Percentiles rank a stretch among this genome's conserved stretches.
phyloP scores from a whole-genome alignment of 2,113 vertebrate genomes.

The Indicator maculatus region DNA sequence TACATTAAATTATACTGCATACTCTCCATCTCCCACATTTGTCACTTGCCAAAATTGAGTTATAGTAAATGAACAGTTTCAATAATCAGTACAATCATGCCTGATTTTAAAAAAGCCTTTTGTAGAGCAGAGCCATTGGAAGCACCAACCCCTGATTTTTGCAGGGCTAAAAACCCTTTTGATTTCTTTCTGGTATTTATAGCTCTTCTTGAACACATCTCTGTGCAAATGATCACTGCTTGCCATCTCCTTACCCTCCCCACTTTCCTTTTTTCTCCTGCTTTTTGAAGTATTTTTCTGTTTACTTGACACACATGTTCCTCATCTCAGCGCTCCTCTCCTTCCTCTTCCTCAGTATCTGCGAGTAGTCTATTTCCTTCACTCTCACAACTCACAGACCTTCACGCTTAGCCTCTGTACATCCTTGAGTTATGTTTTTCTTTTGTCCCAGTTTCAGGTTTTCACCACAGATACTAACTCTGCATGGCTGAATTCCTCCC shows the following conservation, averaged over 20 bases:
- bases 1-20: slow-evolving; percentile 42
- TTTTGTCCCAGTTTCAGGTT: not conserved
- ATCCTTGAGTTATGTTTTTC: not conserved
- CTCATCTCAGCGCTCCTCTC: not conserved
- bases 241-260: not conserved
- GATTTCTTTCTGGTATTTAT: slow-evolving; percentile 50
- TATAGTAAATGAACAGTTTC: slow-evolving; percentile 59
- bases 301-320: not conserved
- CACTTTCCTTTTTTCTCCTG: not conserved
- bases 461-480: not conserved
- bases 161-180: slow-evolving; percentile 11
- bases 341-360: not conserved
- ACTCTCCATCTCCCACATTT: slow-evolving; percentile 26
- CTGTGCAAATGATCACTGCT: not conserved
- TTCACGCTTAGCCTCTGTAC: not conserved
- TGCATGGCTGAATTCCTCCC: not conserved
- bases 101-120: slow-evolving; percentile 59
- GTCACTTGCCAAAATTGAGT: slow-evolving; percentile 59
- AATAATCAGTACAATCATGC: slow-evolving; percentile 61
- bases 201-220: not conserved
- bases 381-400: not conserved
- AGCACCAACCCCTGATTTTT: not conserved
- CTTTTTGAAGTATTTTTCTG: not conserved
- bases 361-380: not conserved
- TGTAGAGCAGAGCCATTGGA: slow-evolving; percentile 14